A percentile compares a stretch with the other conserved stretches of the same genome.
Conservation (phyloP, 2,113 vertebrate species). For the Platichthys stellatus region DNA sequence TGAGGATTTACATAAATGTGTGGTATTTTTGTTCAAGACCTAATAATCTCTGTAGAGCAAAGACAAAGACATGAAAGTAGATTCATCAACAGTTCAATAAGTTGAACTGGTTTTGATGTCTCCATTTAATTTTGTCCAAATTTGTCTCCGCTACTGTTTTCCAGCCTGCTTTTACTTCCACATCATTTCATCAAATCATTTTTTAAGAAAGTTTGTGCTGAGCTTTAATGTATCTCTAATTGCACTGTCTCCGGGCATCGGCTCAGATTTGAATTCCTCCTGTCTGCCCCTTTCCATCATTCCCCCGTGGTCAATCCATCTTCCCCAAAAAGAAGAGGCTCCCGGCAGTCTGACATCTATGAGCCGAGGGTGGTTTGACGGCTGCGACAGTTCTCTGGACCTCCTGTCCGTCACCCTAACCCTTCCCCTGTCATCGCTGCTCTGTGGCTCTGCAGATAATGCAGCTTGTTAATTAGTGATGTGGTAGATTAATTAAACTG, state of each 20-base stretch:
- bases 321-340: background rate
- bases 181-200: background rate
- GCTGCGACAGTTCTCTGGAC: slow-evolving; percentile 48
- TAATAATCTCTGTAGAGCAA: background rate
- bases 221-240: slow-evolving; percentile 52
- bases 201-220: slow-evolving; percentile 4
- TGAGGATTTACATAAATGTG: background rate
- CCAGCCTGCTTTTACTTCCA: background rate
- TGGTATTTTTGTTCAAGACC: background rate
- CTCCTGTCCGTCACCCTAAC: slow-evolving; percentile 55
- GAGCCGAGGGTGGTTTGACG: slow-evolving; percentile 33
- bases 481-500: slow-evolving; percentile 77
- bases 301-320: slow-evolving; percentile 23
- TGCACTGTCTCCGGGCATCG: slow-evolving; percentile 40
- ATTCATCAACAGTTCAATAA: background rate
- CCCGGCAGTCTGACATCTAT: slow-evolving; percentile 37
- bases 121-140: too few relatives aligned
- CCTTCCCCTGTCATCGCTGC: slow-evolving; percentile 32
- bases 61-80: background rate
- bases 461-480: slow-evolving; percentile 76
- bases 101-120: too few relatives aligned
- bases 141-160: background rate
- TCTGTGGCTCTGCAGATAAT: slow-evolving; percentile 59
- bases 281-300: slow-evolving; percentile 39
- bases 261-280: background rate